Percentiles rank a stretch among this genome's conserved stretches.
phyloP scores from a whole-genome alignment of 2,888 invertebrate genomes.

The Lepidocyrtoides sp. region DNA sequence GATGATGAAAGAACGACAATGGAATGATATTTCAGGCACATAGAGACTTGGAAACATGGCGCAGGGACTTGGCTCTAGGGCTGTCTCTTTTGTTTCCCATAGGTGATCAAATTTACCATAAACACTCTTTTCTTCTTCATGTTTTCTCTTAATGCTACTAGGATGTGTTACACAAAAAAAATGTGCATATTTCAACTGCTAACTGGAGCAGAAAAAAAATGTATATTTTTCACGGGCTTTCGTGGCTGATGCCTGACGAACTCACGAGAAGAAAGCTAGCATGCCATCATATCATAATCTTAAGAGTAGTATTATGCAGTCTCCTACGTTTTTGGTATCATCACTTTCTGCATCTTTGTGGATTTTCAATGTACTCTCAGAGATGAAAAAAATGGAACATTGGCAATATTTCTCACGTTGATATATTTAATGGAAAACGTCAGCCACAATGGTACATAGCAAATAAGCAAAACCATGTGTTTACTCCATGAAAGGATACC shows the following conservation, averaged over 20 bases:
- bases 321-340: neutral
- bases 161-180: constrained; percentile 39
- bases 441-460: neutral
- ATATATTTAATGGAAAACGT: constrained; percentile 28
- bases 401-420: constrained; percentile 49
- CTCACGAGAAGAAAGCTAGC: constrained; percentile 16
- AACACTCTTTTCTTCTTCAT: constrained; percentile 51
- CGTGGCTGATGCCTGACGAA: constrained; percentile 53
- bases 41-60: constrained; percentile 6
- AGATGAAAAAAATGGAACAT: constrained; percentile 44
- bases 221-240: constrained; percentile 69
- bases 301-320: constrained; percentile 3
- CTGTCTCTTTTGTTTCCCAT: constrained; percentile 61
- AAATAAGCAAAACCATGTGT: neutral
- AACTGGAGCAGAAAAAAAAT: constrained; percentile 75
- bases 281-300: constrained; percentile 5
- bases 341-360: neutral
- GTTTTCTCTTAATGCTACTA: constrained; percentile 37
- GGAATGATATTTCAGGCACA: neutral
- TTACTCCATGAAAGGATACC: neutral
- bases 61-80: constrained; percentile 12
- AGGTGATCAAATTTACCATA: constrained; percentile 69
- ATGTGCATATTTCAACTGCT: constrained; percentile 66
- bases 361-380: neutral
- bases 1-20: constrained; percentile 11